phyloP scores from a whole-genome alignment of 2,113 vertebrate species.

The Corapipo altera region DNA sequence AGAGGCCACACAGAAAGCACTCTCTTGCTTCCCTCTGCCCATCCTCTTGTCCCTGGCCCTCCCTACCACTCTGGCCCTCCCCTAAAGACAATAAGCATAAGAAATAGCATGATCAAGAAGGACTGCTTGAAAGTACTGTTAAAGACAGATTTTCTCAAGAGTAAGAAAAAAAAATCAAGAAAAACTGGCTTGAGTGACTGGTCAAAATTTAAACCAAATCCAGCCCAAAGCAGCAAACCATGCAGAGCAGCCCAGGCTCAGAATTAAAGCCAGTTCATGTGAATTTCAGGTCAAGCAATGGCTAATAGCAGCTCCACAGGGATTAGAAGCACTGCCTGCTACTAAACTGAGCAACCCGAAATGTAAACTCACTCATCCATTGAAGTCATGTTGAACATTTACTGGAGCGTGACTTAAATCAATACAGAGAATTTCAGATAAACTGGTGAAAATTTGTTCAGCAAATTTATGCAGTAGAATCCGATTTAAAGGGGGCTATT shows the following conservation, averaged over 20 bases:
- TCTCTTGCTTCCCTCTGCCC: neutral
- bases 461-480: neutral
- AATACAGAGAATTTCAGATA: conserved; percentile 70
- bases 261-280: conserved; percentile 61
- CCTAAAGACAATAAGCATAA: neutral
- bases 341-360: conserved; percentile 66
- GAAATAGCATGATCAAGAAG: neutral
- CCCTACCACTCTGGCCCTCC: neutral
- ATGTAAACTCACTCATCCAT: conserved; percentile 73
- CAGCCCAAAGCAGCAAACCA: neutral
- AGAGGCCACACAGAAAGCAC: neutral
- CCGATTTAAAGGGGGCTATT: neutral
- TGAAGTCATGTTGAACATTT: conserved; percentile 72
- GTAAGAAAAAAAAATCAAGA: neutral
- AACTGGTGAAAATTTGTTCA: conserved; percentile 1
- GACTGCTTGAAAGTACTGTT: neutral
- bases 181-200: neutral
- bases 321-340: conserved; percentile 61
- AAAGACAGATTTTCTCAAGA: neutral
- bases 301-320: conserved; percentile 72
- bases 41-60: neutral
- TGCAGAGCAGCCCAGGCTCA: conserved; percentile 18
- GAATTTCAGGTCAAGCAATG: conserved; percentile 70
- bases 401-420: conserved; percentile 73
- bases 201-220: neutral